A percentile compares a stretch with the other conserved stretches of the same genome.
Evolutionary conservation across 1,140 invertebrate species (phyloP).

Genomic region (Drosophila suzukii): DNA sequence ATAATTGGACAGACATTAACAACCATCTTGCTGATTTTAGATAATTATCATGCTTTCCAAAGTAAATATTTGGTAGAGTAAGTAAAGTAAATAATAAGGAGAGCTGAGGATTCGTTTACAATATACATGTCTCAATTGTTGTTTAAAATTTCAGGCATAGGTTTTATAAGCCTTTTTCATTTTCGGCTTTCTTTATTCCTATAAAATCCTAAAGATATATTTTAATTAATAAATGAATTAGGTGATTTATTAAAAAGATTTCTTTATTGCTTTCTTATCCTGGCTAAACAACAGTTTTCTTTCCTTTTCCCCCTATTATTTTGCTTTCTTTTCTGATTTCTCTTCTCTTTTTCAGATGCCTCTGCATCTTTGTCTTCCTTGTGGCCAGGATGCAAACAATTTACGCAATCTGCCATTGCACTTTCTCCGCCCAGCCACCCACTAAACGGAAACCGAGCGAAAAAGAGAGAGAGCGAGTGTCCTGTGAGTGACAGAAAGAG

Average conservation of each 20-base stretch:
- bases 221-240: background rate
- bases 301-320: background rate
- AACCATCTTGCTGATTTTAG: too few relatives aligned
- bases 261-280: background rate
- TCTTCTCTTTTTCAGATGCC: slow-evolving; percentile 1
- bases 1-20: too few relatives aligned
- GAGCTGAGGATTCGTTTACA: too few relatives aligned
- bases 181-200: too few relatives aligned
- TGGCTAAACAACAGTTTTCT: too few relatives aligned
- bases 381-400: slow-evolving; percentile 75
- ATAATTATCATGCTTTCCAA: too few relatives aligned
- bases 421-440: slow-evolving; percentile 17
- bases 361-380: slow-evolving; percentile 38
- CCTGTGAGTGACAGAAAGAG: slow-evolving; percentile 18
- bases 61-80: too few relatives aligned
- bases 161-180: too few relatives aligned
- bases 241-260: background rate
- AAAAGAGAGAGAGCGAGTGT: slow-evolving; percentile 5
- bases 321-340: background rate
- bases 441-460: slow-evolving; percentile 14
- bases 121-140: too few relatives aligned
- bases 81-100: too few relatives aligned
- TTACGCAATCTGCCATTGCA: slow-evolving; percentile 75
- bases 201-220: too few relatives aligned
- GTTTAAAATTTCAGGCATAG: too few relatives aligned